Base-by-base conservation (phyloP, 1,140 invertebrate species). In the Meloidogyne hapla region DNA sequence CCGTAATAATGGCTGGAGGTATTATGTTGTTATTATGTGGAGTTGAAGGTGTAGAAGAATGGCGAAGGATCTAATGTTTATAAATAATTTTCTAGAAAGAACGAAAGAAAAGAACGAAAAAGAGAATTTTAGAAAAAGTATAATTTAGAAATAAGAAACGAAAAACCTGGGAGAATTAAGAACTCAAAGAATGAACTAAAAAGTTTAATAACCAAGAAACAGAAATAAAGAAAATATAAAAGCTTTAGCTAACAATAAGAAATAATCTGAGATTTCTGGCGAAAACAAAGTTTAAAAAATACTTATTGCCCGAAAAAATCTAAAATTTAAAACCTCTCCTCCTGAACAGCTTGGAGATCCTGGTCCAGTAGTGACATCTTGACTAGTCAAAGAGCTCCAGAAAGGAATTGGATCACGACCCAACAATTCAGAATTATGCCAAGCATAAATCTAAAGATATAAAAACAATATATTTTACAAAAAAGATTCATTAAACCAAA, bases 341-440 rank as follows among this genome's bases (percentile, higher is more conserved):
- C 48, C 48, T n/a, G n/a, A 18, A 56, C 13, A 48, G 45, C 12
- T 56, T n/a, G 48, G 48, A n/a, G 48, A 56, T 21, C 18, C 48
- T 0, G 48, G 48, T 18, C n/a, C 48, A 56, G 48, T 74, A 62
- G 84, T 76, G 45, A 56, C 78, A 74, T 66, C 76, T 76, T 65
- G 79, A 66, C 71, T 66, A 12, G 67, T 28, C 26, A 84, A 70
- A 8, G 67, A 65, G n/a, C 21, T 38, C 74, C 74, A 67, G 28
- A 82, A 81, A 9, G 79, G 77, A 33, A 83, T 80, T 12, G 77
- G 66, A 42, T 86, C 78, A 73, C 79, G 78, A 25, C 68, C 70
- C 42, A 80, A 79, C 4, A 86, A 74, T 72, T 86, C 85, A 18
- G 76, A 68, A 25, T 74, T 87, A 8, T 77, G 75, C 83, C 85